Conservation (phyloP, 2,797 vertebrate species). For the Mionectes olivaceus region DNA sequence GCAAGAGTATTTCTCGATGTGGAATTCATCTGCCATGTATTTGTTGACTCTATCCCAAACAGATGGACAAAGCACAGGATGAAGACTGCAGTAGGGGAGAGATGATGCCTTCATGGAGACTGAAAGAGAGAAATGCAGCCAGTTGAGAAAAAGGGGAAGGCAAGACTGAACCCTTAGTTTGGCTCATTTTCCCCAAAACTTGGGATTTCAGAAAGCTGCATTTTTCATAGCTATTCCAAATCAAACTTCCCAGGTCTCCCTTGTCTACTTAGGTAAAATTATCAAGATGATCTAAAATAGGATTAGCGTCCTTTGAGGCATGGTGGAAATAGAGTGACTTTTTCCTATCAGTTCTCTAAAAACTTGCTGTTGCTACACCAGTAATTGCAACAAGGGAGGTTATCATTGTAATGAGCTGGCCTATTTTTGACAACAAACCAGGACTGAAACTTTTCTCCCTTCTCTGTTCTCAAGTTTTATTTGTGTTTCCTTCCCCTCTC, state of each 20-base stretch:
- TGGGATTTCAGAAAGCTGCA: background rate
- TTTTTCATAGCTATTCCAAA: background rate
- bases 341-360: constrained; percentile 3
- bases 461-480: background rate
- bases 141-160: background rate
- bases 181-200: background rate
- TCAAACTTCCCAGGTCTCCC: background rate
- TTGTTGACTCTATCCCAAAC: background rate
- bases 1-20: background rate
- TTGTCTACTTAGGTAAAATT: background rate
- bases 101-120: background rate
- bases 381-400: background rate
- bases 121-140: background rate
- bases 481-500: background rate
- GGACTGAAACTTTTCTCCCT: background rate
- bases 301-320: constrained; percentile 32
- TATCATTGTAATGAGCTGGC: background rate
- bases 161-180: background rate
- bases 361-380: background rate
- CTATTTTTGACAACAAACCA: constrained; percentile 46
- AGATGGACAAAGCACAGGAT: background rate
- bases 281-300: background rate
- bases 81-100: background rate
- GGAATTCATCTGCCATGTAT: background rate
- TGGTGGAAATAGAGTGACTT: background rate